Conservation (phyloP, 2,888 invertebrate genomes). For the Phaonia tiefii region DNA sequence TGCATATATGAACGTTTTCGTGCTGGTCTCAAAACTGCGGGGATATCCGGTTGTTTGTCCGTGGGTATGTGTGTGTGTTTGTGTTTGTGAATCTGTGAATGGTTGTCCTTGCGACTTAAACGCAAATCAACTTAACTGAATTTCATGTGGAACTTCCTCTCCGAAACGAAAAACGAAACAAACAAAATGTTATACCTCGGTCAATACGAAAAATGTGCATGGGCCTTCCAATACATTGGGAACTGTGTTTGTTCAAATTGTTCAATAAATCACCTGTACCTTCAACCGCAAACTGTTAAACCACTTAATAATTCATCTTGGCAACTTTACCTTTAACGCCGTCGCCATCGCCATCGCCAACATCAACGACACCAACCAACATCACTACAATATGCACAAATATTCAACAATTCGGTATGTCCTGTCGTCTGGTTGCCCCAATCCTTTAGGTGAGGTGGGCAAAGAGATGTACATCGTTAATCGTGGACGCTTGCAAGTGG, state of each 20-base stretch:
- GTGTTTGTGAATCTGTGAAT: slow-evolving; percentile 16
- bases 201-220: too few species aligned
- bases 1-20: slow-evolving; percentile 42
- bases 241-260: slow-evolving; percentile 56
- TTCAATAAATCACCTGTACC: slow-evolving; percentile 63
- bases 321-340: slow-evolving; percentile 53
- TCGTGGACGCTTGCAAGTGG: slow-evolving; percentile 96
- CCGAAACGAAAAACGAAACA: not conserved
- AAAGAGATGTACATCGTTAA: slow-evolving; percentile 99
- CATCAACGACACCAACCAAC: slow-evolving; percentile 11
- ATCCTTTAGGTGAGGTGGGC: slow-evolving; percentile 93
- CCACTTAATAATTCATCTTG: slow-evolving; percentile 67
- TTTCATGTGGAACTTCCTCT: slow-evolving; percentile 37
- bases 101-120: slow-evolving; percentile 27
- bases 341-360: slow-evolving; percentile 15
- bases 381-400: too few species aligned
- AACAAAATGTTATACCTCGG: not conserved
- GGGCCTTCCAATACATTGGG: too few species aligned
- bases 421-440: slow-evolving; percentile 9
- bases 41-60: slow-evolving; percentile 22
- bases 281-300: slow-evolving; percentile 60
- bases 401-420: not conserved
- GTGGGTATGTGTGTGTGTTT: not conserved
- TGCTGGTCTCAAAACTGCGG: slow-evolving; percentile 17
- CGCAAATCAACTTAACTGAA: slow-evolving; percentile 56